These are phyloP conservation scores for Holacanthella duospinosa DNA, from an alignment of 2,888 invertebrate species.

Conservation along the genomic window DNA sequence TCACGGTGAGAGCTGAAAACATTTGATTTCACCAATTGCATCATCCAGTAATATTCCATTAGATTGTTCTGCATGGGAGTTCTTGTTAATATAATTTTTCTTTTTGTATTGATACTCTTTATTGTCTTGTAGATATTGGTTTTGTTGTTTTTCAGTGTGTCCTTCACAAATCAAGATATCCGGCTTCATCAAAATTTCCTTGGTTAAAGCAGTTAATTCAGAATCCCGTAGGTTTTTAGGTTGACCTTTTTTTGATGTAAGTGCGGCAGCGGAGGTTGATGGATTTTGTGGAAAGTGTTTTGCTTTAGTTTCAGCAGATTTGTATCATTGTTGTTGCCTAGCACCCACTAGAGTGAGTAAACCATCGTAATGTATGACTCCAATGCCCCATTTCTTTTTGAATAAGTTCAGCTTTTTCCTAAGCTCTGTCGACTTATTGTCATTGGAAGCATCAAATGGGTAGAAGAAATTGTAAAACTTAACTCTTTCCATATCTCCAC, in stretches of 20 bases:
- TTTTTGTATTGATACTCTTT: conserved; percentile 56
- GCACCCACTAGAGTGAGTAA: too few relatives aligned
- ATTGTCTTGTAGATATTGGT: conserved; percentile 41
- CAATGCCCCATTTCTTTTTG: conserved; percentile 51
- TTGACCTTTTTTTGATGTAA: too few relatives aligned
- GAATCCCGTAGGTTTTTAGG: too few relatives aligned
- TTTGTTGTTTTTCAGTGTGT: conserved; percentile 72
- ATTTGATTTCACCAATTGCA: conserved; percentile 79
- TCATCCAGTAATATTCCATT: conserved; percentile 80
- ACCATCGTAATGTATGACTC: conserved; percentile 63
- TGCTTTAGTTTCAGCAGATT: too few relatives aligned
- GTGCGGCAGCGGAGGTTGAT: too few relatives aligned
- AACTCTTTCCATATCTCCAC: conserved; percentile 45
- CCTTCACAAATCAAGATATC: conserved; percentile 83
- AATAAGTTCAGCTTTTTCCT: conserved; percentile 44
- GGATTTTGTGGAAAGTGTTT: too few relatives aligned
- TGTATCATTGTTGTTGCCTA: too few relatives aligned
- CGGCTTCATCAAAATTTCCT: conserved; percentile 50
- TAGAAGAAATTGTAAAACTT: conserved; percentile 19
- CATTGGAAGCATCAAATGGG: conserved; percentile 13
- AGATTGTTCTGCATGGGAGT: conserved; percentile 89
- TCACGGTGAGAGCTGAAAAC: conserved; percentile 71
- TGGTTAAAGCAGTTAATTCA: conserved; percentile 13
- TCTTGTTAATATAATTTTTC: conserved; percentile 74
- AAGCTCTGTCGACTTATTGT: conserved; percentile 41